phyloP scores from a whole-genome alignment of 2,113 vertebrate genomes.

The Ictalurus punctatus region DNA sequence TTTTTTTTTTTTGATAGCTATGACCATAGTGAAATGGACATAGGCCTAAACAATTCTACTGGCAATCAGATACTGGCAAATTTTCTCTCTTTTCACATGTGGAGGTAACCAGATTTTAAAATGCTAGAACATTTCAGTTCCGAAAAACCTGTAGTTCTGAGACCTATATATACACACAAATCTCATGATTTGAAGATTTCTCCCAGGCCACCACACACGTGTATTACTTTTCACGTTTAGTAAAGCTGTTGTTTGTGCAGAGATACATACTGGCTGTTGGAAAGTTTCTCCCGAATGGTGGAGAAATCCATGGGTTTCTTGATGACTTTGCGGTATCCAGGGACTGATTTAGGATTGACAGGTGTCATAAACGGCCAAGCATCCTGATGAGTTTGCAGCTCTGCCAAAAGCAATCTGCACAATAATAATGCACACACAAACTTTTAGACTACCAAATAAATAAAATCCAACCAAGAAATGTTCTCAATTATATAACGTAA shows the following conservation, averaged over 20 bases:
- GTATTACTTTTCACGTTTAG: not conserved
- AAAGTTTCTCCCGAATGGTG: conserved; percentile 86
- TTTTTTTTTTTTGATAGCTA: not conserved
- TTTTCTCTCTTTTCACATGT: not conserved
- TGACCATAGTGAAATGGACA: not conserved
- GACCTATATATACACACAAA: not conserved
- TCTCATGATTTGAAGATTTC: not conserved
- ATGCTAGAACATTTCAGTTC: not conserved
- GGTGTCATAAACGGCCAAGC: conserved; percentile 88
- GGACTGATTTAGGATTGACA: conserved; percentile 89
- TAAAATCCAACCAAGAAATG: not conserved
- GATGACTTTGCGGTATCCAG: conserved; percentile 90
- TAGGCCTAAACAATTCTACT: not conserved
- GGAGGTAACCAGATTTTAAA: not conserved
- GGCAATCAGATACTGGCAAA: not conserved
- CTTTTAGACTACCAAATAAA: not conserved
- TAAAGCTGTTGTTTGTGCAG: not conserved
- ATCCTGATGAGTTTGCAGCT: conserved; percentile 87
- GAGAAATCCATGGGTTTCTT: conserved; percentile 92
- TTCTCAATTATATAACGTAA: not conserved
- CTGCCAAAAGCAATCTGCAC: conserved; percentile 80
- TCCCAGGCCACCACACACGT: not conserved
- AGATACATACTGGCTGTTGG: conserved; percentile 85
- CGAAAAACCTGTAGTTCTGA: not conserved
- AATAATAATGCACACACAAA: conserved; percentile 50